phyloP scores from a whole-genome alignment of 2,113 vertebrate genomes.

The Naja naja region DNA sequence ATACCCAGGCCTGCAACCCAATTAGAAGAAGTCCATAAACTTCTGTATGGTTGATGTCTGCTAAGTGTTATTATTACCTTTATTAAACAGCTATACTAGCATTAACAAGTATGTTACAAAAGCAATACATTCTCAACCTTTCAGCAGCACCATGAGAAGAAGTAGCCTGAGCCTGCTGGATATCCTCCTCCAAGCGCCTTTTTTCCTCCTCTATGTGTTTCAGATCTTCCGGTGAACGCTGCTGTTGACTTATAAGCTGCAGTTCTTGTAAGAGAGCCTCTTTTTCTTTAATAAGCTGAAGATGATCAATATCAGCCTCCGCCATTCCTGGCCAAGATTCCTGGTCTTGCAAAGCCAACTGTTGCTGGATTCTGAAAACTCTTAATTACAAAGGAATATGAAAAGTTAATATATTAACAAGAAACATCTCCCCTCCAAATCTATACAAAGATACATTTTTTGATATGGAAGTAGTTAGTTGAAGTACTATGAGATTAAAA shows the following conservation, averaged over 20 bases:
- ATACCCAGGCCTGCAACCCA: not conserved
- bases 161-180: conserved; percentile 80
- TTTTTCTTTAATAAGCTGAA: conserved; percentile 95
- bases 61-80: not conserved
- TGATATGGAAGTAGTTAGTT: not conserved
- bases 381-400: conserved; percentile 64
- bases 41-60: not conserved
- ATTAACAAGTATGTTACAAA: not conserved
- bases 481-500: not conserved
- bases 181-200: conserved; percentile 87
- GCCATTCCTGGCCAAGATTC: conserved; percentile 94
- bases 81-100: not conserved
- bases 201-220: conserved; percentile 86
- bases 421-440: not conserved
- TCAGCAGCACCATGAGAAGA: conserved; percentile 90
- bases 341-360: conserved; percentile 88
- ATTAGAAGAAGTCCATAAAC: not conserved
- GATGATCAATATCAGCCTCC: conserved; percentile 89
- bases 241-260: conserved; percentile 87
- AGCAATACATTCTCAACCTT: conserved; percentile 72
- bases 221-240: conserved; percentile 75
- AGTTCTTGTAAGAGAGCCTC: conserved; percentile 93
- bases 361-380: conserved; percentile 90
- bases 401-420: conserved; percentile 3
- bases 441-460: not conserved